Percentiles rank a stretch among this genome's conserved stretches.
Evolutionary conservation across 2,888 invertebrate genomes (phyloP).

Genomic region (Aplocera efformata): DNA sequence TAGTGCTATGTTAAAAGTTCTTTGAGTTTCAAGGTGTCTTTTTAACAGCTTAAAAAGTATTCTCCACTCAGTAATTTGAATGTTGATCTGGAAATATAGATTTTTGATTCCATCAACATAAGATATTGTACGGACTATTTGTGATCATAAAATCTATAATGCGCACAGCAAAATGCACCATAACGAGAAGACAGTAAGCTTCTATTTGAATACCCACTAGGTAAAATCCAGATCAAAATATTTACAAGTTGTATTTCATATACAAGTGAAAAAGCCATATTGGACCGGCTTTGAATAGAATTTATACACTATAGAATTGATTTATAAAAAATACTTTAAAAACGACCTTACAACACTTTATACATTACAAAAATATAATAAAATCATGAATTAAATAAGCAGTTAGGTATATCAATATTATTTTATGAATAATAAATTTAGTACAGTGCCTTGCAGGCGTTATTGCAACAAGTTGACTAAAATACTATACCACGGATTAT

Average conservation of each 20-base stretch:
- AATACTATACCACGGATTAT: slow-evolving; percentile 54
- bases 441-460: slow-evolving; percentile 61
- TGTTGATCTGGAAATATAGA: too few relatives aligned
- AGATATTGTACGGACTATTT: too few relatives aligned
- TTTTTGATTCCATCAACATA: too few relatives aligned
- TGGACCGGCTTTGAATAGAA: slow-evolving; percentile 39
- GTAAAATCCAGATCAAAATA: slow-evolving; percentile 65
- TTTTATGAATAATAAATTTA: slow-evolving; percentile 21
- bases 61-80: too few relatives aligned
- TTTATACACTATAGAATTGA: slow-evolving; percentile 46
- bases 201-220: slow-evolving; percentile 34
- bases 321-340: slow-evolving; percentile 40
- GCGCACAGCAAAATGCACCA: slow-evolving; percentile 49
- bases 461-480: slow-evolving; percentile 71
- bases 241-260: slow-evolving; percentile 54
- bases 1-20: too few relatives aligned
- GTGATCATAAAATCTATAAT: slow-evolving; percentile 19
- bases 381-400: slow-evolving; percentile 60
- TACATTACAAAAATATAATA: slow-evolving; percentile 61
- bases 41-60: too few relatives aligned
- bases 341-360: slow-evolving; percentile 45
- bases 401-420: slow-evolving; percentile 48
- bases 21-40: too few relatives aligned
- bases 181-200: slow-evolving; percentile 49
- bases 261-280: slow-evolving; percentile 34